Evolutionary conservation across 2,113 vertebrate genomes (phyloP).

Genomic region (Notechis scutatus): DNA sequence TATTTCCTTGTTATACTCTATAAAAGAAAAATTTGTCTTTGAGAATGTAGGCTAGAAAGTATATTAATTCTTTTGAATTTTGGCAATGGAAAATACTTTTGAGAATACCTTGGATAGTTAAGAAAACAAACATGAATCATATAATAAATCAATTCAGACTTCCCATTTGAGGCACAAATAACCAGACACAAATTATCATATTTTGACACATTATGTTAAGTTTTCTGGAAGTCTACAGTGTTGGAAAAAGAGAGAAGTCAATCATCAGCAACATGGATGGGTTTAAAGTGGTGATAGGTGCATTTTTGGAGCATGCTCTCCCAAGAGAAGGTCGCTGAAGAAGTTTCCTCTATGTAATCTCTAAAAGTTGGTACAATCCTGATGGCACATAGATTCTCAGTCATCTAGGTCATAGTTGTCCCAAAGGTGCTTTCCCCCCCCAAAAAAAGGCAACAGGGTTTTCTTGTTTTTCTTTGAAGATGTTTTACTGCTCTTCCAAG

Average conservation of each 20-base stretch:
- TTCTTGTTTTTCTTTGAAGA: no score
- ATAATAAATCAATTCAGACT: neutral
- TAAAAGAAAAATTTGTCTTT: neutral
- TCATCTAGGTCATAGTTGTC: no score
- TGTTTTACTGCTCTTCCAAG: no score
- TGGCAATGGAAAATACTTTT: neutral
- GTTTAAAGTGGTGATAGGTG: neutral
- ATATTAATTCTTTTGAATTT: neutral
- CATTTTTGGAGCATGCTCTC: neutral
- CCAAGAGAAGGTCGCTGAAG: neutral
- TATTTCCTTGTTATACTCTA: neutral
- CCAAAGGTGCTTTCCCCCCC: no score
- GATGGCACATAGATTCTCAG: neutral
- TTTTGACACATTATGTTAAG: neutral
- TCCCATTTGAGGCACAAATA: neutral
- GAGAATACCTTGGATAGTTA: neutral
- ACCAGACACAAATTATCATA: neutral
- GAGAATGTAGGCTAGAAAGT: neutral
- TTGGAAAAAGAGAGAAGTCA: neutral
- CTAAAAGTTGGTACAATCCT: neutral
- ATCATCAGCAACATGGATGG: neutral
- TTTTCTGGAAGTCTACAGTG: neutral
- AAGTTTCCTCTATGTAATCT: neutral
- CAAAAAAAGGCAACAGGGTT: no score
- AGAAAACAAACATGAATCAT: neutral